Evolutionary conservation across 2,797 vertebrate species (phyloP).

Genomic region (Ceyx erithaca): DNA sequence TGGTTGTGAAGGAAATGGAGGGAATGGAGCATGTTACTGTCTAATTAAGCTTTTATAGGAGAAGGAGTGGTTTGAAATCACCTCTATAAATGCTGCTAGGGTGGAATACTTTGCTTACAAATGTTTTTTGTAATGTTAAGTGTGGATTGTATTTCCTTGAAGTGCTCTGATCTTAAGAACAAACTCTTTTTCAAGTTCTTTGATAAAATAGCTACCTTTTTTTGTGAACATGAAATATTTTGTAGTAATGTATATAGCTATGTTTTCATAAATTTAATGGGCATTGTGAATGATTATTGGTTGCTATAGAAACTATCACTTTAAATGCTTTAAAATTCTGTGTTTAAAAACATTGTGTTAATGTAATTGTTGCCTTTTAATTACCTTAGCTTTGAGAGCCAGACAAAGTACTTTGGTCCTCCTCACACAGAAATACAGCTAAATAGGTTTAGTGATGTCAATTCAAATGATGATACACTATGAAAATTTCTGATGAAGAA

Average conservation of each 20-base stretch:
- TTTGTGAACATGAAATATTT: not conserved
- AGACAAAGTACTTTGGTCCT: not conserved
- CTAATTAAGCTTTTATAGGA: not conserved
- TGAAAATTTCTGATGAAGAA: not conserved
- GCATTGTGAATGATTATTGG: not conserved
- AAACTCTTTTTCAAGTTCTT: not conserved
- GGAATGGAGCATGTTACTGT: not conserved
- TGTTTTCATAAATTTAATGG: not conserved
- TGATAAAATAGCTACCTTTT: not conserved
- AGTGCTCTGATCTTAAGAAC: not conserved
- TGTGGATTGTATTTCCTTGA: not conserved
- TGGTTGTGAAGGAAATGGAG: not conserved
- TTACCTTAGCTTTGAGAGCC: not conserved
- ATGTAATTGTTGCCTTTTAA: not conserved
- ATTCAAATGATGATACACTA: not conserved
- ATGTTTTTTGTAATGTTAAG: not conserved
- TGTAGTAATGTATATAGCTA: not conserved
- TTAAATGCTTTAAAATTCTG: not conserved
- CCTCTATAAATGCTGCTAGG: not conserved
- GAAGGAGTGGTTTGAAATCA: not conserved
- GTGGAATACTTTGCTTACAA: not conserved
- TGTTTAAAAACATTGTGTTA: not conserved
- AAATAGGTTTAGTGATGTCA: not conserved
- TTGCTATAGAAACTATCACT: not conserved
- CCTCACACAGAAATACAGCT: not conserved